phyloP scores from a whole-genome alignment of 1,140 invertebrate genomes.

The Araneus ventricosus region DNA sequence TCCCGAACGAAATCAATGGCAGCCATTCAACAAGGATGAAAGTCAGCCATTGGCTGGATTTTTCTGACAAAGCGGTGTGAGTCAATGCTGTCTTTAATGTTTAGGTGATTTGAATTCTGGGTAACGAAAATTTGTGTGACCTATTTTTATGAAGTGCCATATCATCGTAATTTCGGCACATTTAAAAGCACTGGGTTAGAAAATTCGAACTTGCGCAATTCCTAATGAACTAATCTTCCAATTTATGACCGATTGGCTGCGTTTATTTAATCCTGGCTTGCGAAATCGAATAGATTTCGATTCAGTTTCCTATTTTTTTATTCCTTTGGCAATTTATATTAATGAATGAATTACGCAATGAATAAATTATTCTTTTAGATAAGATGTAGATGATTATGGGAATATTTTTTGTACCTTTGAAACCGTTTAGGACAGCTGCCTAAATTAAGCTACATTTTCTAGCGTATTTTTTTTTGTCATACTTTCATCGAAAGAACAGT shows the following conservation, averaged over 20 bases:
- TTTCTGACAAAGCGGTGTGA: not conserved
- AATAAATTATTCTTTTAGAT: not conserved
- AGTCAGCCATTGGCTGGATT: not conserved
- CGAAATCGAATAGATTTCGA: not conserved
- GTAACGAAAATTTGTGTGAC: not conserved
- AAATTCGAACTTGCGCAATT: not conserved
- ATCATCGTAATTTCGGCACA: not conserved
- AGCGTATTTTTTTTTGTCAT: too few species aligned
- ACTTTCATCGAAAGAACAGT: too few species aligned
- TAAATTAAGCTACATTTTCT: too few species aligned
- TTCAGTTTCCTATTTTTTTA: not conserved
- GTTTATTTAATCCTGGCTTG: not conserved
- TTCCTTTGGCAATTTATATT: not conserved
- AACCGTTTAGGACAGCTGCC: too few species aligned
- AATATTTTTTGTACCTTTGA: too few species aligned
- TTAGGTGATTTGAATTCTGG: not conserved
- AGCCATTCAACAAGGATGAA: not conserved
- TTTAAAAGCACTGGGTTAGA: not conserved
- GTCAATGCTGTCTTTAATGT: not conserved
- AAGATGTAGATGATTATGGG: too few species aligned
- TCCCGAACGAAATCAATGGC: conserved; percentile 44
- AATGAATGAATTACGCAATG: too few species aligned
- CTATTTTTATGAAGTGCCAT: not conserved
- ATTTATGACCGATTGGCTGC: not conserved
- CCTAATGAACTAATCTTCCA: not conserved